These are phyloP conservation scores for Meghimatium bilineatum DNA, from an alignment of 2,888 invertebrate species.

Conservation along the genomic window DNA sequence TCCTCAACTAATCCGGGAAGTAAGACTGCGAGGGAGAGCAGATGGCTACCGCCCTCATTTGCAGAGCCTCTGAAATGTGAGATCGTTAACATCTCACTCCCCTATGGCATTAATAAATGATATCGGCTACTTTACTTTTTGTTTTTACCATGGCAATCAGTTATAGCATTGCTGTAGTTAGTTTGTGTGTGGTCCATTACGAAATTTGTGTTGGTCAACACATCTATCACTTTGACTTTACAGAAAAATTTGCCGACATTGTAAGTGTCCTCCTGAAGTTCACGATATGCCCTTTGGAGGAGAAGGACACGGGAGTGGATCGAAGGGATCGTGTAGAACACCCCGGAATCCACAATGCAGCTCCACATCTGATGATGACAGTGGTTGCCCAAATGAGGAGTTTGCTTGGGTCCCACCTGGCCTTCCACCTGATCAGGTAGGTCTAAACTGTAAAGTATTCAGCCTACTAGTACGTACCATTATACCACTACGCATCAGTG, in stretches of 20 bases:
- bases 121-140: too few species aligned
- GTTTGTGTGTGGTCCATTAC: too few species aligned
- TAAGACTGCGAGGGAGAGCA: too few species aligned
- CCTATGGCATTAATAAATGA: too few species aligned
- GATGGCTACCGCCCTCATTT: too few species aligned
- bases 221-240: constrained; percentile 67
- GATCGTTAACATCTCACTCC: too few species aligned
- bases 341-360: constrained; percentile 61
- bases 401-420: constrained; percentile 99
- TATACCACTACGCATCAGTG: too few species aligned
- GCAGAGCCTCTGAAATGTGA: too few species aligned
- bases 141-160: too few species aligned
- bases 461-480: too few species aligned
- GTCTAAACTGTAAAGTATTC: constrained; percentile 44
- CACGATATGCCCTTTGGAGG: constrained; percentile 75
- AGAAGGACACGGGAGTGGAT: constrained; percentile 24
- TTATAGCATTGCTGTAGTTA: too few species aligned
- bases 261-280: constrained; percentile 83
- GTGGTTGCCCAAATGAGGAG: constrained; percentile 97
- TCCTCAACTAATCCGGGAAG: too few species aligned
- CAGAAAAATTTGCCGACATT: constrained; percentile 90
- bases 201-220: not conserved
- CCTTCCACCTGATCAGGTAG: constrained; percentile 96
- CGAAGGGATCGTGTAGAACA: constrained; percentile 29
- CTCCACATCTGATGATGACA: constrained; percentile 96